Evolutionary conservation across 30 jellyfish, hydroid and myxozoan species (phyloP).

Genomic region (Turritopsis dohrnii): DNA sequence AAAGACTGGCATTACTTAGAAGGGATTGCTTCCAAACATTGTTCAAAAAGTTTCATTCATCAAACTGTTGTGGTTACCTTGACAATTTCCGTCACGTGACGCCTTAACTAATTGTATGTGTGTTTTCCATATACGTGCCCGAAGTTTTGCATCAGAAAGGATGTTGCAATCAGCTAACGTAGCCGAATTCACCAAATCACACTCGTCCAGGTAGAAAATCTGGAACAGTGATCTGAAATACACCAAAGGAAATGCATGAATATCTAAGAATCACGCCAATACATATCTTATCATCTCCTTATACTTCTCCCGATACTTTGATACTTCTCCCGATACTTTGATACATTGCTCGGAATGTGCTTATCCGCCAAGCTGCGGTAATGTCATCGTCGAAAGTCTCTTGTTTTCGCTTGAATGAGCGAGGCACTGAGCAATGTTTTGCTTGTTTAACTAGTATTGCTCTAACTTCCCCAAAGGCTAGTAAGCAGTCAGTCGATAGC

Average conservation of each 20-base stretch:
- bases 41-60: too few relatives aligned
- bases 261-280: not conserved
- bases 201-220: constrained; percentile 54
- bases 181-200: constrained; percentile 42
- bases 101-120: constrained; percentile 41
- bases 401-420: not conserved
- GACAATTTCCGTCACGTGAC: constrained; percentile 35
- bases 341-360: not conserved
- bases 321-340: too few relatives aligned
- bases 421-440: too few relatives aligned
- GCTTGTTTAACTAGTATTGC: too few relatives aligned
- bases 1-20: not conserved
- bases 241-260: not conserved
- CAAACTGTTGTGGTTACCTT: too few relatives aligned
- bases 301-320: too few relatives aligned
- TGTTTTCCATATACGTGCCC: constrained; percentile 37
- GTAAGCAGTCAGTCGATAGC: too few relatives aligned
- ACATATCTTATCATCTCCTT: too few relatives aligned
- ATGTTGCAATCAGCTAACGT: constrained; percentile 40
- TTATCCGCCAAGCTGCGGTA: not conserved
- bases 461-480: too few relatives aligned
- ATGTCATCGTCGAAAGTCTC: not conserved
- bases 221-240: constrained; percentile 34
- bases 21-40: too few relatives aligned
- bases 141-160: constrained; percentile 51